Percentiles rank a stretch among this genome's conserved stretches.
Conservation (phyloP, 2,888 invertebrate species). For the Campaea margaritaria region DNA sequence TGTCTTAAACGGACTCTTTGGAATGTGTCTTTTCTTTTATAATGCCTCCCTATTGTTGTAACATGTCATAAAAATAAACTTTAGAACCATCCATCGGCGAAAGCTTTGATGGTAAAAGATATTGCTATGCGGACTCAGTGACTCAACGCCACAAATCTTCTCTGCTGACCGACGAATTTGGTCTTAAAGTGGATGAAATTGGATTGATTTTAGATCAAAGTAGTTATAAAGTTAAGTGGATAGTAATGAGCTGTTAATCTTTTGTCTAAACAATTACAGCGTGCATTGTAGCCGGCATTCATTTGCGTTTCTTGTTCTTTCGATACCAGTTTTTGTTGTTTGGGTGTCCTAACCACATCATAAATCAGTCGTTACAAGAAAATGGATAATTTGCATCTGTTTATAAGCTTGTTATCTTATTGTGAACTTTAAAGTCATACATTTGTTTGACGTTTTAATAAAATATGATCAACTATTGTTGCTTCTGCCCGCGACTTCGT, state of each 20-base stretch:
- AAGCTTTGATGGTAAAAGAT: conserved; percentile 78
- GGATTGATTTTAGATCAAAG: conserved; percentile 5
- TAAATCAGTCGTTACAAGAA: conserved; percentile 75
- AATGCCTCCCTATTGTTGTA: conserved; percentile 70
- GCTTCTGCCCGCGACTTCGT: no score
- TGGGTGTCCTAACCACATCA: conserved; percentile 81
- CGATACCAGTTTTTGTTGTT: conserved; percentile 76
- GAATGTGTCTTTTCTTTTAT: conserved; percentile 73
- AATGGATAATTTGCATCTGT: conserved; percentile 49
- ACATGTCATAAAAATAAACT: conserved; percentile 82
- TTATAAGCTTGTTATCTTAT: conserved; percentile 32
- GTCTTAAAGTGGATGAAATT: conserved; percentile 6
- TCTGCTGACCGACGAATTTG: conserved; percentile 4
- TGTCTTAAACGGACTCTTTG: conserved; percentile 61
- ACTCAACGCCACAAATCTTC: conserved; percentile 41
- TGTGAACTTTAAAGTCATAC: conserved; percentile 47
- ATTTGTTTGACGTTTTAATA: no score
- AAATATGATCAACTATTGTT: no score
- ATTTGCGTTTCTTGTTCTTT: conserved; percentile 82
- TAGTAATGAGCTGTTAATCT: conserved; percentile 48
- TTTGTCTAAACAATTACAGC: conserved; percentile 84
- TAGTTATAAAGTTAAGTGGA: conserved; percentile 38
- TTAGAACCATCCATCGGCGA: conserved; percentile 74
- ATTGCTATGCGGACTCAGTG: conserved; percentile 48
- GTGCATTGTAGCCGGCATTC: conserved; percentile 79